Percentiles rank a stretch among this genome's conserved stretches.
These are phyloP conservation scores for Ptychadena robeensis DNA, from an alignment of 2,797 vertebrate species.

Conservation along the genomic window DNA sequence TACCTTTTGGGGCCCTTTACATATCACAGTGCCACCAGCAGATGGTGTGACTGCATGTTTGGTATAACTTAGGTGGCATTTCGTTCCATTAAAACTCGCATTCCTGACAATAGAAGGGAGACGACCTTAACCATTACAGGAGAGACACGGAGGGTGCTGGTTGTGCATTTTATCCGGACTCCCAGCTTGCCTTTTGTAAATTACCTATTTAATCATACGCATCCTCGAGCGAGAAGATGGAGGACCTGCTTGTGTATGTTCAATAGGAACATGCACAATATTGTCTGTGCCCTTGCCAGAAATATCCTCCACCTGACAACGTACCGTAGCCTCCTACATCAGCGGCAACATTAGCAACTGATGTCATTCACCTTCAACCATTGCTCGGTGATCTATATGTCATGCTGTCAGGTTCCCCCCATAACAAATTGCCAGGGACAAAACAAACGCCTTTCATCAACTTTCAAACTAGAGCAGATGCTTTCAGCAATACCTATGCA, in stretches of 20 bases:
- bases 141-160: conserved; percentile 20
- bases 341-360: conserved; percentile 5
- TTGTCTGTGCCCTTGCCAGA: conserved; percentile 32
- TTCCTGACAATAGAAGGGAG: conserved; percentile 21
- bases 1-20: too few species aligned
- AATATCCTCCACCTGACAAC: conserved; percentile 18
- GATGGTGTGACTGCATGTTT: background rate
- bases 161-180: conserved; percentile 41
- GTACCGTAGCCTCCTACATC: conserved; percentile 16
- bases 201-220: conserved; percentile 56
- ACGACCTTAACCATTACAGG: conserved; percentile 50
- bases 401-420: conserved; percentile 28
- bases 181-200: conserved; percentile 41
- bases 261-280: conserved; percentile 29
- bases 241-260: conserved; percentile 45
- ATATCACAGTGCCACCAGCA: background rate
- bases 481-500: background rate
- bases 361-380: conserved; percentile 38
- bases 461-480: background rate
- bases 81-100: conserved; percentile 8
- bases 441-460: conserved; percentile 43
- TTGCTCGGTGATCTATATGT: conserved; percentile 40
- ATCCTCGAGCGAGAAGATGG: conserved; percentile 35
- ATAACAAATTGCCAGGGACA: background rate
- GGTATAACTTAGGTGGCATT: conserved; percentile 21